Conservation (phyloP, 2,113 vertebrate genomes). For the Piprites chloris region DNA sequence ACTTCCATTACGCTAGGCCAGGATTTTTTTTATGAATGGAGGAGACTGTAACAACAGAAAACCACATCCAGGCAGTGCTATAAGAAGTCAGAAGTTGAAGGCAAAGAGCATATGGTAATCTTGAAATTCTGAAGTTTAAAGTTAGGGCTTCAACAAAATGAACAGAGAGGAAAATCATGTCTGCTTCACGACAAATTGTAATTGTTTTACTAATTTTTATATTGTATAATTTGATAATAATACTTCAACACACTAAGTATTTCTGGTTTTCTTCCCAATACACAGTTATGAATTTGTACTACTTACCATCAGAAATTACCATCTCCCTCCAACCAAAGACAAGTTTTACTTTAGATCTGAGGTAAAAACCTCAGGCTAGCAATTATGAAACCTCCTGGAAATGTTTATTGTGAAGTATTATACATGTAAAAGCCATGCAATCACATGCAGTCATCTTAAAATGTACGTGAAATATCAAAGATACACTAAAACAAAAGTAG, state of each 20-base stretch:
- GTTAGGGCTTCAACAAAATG: neutral
- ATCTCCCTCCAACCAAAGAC: neutral
- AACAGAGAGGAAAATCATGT: neutral
- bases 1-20: neutral
- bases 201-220: neutral
- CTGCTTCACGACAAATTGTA: neutral
- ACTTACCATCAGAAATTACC: neutral
- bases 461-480: slow-evolving; percentile 7
- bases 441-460: neutral
- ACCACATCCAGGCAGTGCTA: neutral
- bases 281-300: neutral
- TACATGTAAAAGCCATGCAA: neutral
- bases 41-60: neutral
- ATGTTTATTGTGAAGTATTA: neutral
- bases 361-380: neutral
- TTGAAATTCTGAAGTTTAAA: neutral
- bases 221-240: neutral
- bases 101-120: neutral
- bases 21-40: neutral
- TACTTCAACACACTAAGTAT: neutral
- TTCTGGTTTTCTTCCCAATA: neutral
- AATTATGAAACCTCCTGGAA: neutral
- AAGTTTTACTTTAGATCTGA: neutral
- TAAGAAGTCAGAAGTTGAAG: neutral
- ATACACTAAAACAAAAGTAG: slow-evolving; percentile 1